A percentile compares a stretch with the other conserved stretches of the same genome.
These are phyloP conservation scores for Cyprinodon tularosa DNA, from an alignment of 2,113 vertebrate species.

Conservation along the genomic window DNA sequence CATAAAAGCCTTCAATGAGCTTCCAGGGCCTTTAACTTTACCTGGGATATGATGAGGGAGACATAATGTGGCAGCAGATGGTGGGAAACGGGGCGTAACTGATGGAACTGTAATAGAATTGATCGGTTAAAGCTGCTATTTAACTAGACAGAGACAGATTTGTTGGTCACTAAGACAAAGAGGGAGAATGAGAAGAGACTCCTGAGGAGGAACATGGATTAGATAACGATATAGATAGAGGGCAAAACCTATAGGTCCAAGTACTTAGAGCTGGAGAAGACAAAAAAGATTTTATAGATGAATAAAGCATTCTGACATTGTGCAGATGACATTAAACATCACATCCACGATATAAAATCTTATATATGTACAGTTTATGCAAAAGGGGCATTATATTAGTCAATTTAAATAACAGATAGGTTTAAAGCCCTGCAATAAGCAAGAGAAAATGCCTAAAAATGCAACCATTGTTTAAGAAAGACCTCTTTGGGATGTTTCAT, in stretches of 20 bases:
- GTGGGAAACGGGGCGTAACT: constrained; percentile 65
- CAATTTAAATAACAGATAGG: not conserved
- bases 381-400: not conserved
- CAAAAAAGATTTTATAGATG: not conserved
- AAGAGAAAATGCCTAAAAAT: not conserved
- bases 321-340: not conserved
- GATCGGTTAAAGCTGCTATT: constrained; percentile 52
- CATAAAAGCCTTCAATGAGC: constrained; percentile 52
- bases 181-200: constrained; percentile 34
- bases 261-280: too few relatives aligned
- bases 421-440: not conserved
- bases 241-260: not conserved
- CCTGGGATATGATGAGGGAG: constrained; percentile 63
- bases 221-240: not conserved
- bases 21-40: constrained; percentile 62
- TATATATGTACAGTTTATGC: not conserved
- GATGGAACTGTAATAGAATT: constrained; percentile 74
- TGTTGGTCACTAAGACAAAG: constrained; percentile 49
- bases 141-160: constrained; percentile 74
- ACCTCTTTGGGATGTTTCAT: not conserved
- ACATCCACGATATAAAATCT: not conserved
- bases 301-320: not conserved
- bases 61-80: constrained; percentile 72
- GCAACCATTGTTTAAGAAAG: not conserved
- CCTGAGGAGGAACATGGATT: not conserved